phyloP scores from a whole-genome alignment of 2,113 vertebrate species.

The Nothocercus nigrocapillus region DNA sequence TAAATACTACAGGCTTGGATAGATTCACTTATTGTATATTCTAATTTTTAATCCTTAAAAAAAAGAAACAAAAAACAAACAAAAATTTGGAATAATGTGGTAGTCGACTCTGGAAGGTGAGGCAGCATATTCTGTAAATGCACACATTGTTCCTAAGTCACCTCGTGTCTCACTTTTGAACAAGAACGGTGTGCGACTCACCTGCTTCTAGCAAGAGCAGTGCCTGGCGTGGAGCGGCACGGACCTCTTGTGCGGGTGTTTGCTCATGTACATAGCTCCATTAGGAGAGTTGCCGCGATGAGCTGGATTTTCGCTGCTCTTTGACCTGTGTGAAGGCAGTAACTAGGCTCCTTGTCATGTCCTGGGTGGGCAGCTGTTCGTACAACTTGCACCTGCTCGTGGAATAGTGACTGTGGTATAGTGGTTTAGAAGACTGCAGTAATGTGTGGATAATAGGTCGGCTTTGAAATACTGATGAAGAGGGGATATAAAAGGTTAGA shows the following conservation, averaged over 20 bases:
- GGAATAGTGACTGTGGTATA: not conserved
- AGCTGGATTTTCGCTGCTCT: not conserved
- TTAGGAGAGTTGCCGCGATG: not conserved
- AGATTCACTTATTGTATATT: not conserved
- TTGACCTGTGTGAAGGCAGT: not conserved
- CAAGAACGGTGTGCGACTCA: not conserved
- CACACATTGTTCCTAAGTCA: not conserved
- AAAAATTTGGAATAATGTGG: not conserved
- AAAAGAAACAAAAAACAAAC: no score
- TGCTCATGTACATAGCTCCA: not conserved
- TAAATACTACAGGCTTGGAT: not conserved
- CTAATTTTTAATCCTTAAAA: not conserved
- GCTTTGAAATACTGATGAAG: not conserved
- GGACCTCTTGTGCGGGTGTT: not conserved
- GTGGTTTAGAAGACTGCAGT: not conserved
- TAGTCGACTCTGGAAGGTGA: not conserved
- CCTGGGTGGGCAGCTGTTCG: not conserved
- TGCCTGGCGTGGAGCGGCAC: not conserved
- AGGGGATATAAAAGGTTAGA: not conserved
- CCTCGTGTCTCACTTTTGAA: not conserved
- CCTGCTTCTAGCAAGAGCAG: not conserved
- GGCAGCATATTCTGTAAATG: not conserved
- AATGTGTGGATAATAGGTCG: not conserved
- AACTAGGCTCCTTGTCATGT: not conserved
- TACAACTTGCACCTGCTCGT: not conserved